Conservation (phyloP, 2,113 vertebrate species). For the Ctenodactylus gundi region DNA sequence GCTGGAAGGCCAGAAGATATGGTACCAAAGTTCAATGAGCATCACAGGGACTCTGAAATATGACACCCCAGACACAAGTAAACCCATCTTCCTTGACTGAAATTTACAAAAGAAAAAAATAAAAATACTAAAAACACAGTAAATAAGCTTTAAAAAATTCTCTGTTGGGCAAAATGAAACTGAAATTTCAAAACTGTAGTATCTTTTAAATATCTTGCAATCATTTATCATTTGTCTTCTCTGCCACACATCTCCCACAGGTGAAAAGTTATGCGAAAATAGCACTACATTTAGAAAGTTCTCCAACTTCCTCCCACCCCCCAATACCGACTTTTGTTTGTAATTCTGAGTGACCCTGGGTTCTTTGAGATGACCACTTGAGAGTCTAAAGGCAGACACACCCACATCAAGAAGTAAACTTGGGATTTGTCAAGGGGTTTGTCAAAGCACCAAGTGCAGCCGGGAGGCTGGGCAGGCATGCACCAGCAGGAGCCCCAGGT, state of each 20-base stretch:
- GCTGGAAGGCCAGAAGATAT: neutral
- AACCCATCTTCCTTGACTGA: neutral
- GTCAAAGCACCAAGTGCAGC: neutral
- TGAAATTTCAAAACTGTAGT: neutral
- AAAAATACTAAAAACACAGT: neutral
- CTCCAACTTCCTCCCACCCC: neutral
- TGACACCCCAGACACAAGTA: neutral
- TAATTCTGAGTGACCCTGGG: neutral
- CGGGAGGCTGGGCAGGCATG: fast-evolving
- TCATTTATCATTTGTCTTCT: neutral
- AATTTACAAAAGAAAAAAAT: neutral
- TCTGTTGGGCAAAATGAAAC: neutral
- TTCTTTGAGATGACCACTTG: neutral
- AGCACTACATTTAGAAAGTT: neutral
- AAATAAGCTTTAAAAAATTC: neutral
- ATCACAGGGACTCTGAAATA: neutral
- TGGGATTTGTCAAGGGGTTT: neutral
- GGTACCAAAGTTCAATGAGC: neutral
- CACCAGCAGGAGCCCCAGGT: neutral
- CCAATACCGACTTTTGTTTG: neutral
- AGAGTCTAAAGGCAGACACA: neutral
- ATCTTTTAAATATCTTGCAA: neutral
- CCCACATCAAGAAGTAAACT: neutral
- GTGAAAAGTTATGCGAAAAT: neutral
- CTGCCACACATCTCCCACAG: neutral